Conservation (phyloP, 2,888 invertebrate species). For the Deilephila porcellus region DNA sequence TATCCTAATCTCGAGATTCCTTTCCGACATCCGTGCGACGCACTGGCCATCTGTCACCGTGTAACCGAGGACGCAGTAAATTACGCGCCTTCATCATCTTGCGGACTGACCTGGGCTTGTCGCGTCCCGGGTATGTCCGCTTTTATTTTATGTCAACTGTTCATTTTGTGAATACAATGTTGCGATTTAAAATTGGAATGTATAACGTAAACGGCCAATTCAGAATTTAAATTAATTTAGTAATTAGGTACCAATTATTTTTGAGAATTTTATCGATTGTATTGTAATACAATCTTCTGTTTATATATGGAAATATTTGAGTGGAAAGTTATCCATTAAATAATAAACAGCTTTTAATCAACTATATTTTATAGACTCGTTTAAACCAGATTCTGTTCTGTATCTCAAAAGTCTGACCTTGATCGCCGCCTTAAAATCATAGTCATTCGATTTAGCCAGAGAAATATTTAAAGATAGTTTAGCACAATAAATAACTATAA, state of each 20-base stretch:
- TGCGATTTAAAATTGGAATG: not conserved
- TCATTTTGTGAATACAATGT: not conserved
- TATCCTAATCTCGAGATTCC: constrained; percentile 21
- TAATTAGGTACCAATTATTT: not conserved
- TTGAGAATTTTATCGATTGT: not conserved
- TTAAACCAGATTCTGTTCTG: too few species aligned
- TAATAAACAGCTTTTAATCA: too few species aligned
- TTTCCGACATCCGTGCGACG: constrained; percentile 42
- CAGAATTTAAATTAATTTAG: too few species aligned
- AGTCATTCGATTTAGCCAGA: too few species aligned
- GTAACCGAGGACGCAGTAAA: constrained; percentile 72
- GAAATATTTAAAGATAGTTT: too few species aligned
- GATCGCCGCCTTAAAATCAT: too few species aligned
- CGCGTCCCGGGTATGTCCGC: constrained; percentile 26
- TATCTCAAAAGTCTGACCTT: too few species aligned
- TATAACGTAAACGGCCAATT: not conserved
- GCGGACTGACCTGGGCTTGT: constrained; percentile 62
- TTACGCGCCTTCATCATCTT: constrained; percentile 79
- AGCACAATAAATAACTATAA: too few species aligned
- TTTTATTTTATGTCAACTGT: constrained; percentile 12
- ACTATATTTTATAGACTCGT: too few species aligned
- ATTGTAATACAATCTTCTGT: not conserved
- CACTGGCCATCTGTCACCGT: constrained; percentile 76
- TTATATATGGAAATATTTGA: too few species aligned
- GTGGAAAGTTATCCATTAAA: too few species aligned